Evolutionary conservation across 53 echinoderm and acorn worm species (phyloP).

Genomic region (Holothuria scabra): DNA sequence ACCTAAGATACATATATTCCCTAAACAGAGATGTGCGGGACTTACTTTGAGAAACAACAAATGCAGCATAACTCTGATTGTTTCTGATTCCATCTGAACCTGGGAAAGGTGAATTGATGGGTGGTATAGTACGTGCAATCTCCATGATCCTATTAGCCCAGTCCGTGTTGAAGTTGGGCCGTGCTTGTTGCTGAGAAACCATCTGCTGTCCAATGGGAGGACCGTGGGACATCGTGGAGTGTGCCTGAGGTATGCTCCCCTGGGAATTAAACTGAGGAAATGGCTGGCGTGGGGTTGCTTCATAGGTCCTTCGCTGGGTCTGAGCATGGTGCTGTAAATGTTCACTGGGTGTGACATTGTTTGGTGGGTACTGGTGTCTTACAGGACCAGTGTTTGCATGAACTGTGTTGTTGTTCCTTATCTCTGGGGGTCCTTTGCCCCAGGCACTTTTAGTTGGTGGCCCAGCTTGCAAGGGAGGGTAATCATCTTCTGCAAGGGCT

Average conservation of each 20-base stretch:
- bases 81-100: constrained; percentile 63
- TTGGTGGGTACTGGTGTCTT: constrained; percentile 37
- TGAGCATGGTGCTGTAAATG: constrained; percentile 35
- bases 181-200: neutral
- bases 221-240: neutral
- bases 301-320: constrained; percentile 11
- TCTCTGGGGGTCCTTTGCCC: constrained; percentile 36
- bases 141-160: constrained; percentile 56
- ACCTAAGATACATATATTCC: too few relatives aligned
- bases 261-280: neutral
- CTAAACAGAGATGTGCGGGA: neutral
- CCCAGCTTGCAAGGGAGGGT: neutral
- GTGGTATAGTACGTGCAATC: constrained; percentile 63
- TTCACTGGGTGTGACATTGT: constrained; percentile 15
- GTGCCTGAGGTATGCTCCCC: neutral
- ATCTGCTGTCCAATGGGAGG: neutral
- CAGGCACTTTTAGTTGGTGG: constrained; percentile 31
- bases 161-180: constrained; percentile 62
- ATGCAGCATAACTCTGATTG: constrained; percentile 69
- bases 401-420: neutral
- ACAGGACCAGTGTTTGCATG: neutral
- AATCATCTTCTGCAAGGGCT: constrained; percentile 12
- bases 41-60: constrained; percentile 73
- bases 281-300: constrained; percentile 10
- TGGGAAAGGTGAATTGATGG: constrained; percentile 77